A percentile compares a stretch with the other conserved stretches of the same genome.
Conservation (phyloP, 2,113 vertebrate genomes). For the Urocolius indicus region DNA sequence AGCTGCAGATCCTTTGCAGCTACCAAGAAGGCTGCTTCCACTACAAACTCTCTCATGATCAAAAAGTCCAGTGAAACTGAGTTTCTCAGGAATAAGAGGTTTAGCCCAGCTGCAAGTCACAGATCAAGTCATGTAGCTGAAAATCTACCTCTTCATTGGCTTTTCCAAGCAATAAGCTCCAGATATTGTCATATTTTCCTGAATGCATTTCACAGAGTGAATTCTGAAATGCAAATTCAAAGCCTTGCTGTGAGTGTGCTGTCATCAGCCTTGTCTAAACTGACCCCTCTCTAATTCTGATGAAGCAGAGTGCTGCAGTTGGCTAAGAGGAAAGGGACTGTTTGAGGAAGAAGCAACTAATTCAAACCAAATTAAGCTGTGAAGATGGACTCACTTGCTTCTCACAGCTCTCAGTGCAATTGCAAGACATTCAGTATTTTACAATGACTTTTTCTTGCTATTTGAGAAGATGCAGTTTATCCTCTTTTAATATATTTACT, state of each 20-base stretch:
- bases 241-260: background rate
- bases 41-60: background rate
- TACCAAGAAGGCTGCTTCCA: background rate
- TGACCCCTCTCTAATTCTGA: background rate
- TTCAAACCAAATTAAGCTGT: background rate
- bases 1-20: background rate
- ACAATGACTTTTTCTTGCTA: background rate
- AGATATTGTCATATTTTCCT: background rate
- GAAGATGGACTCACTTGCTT: slow-evolving; percentile 6
- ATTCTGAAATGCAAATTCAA: slow-evolving; percentile 32
- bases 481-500: background rate
- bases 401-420: background rate
- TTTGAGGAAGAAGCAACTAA: background rate
- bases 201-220: background rate
- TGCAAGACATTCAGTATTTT: background rate
- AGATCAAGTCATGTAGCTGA: background rate
- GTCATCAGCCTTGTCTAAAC: slow-evolving; percentile 24
- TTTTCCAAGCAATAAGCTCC: slow-evolving; percentile 18
- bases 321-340: background rate
- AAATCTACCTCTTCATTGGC: background rate
- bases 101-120: background rate
- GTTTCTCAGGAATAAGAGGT: background rate
- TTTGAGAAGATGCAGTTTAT: background rate
- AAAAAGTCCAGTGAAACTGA: background rate
- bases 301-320: background rate